phyloP scores from a whole-genome alignment of 2,888 invertebrate species.

The Cephus nigrinus region DNA sequence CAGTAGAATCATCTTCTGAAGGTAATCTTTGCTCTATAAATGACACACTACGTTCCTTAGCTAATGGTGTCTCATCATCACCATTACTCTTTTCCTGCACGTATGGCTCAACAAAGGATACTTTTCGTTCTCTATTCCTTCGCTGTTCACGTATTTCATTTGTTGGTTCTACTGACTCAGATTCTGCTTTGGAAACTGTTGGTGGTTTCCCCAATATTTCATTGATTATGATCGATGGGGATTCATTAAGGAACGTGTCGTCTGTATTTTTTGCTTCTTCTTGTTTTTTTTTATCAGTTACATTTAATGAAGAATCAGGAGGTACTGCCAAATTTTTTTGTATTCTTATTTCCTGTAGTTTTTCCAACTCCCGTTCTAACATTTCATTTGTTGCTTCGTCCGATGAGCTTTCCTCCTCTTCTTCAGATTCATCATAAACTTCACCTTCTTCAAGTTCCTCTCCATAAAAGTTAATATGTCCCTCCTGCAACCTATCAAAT shows the following conservation, averaged over 20 bases:
- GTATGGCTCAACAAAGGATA: slow-evolving; percentile 37
- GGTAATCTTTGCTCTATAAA: not conserved
- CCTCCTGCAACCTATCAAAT: slow-evolving; percentile 44
- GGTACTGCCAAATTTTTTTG: not conserved
- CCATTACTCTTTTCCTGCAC: not conserved
- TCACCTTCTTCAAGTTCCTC: slow-evolving; percentile 40
- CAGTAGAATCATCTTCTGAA: not conserved
- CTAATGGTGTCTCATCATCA: not conserved
- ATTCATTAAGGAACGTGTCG: not conserved
- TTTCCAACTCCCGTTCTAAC: slow-evolving; percentile 29
- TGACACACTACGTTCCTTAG: not conserved
- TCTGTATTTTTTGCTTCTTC: slow-evolving; percentile 7
- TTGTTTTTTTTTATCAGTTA: slow-evolving; percentile 15
- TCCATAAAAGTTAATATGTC: slow-evolving; percentile 38
- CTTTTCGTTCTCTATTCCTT: slow-evolving; percentile 22
- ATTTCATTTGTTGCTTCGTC: slow-evolving; percentile 33
- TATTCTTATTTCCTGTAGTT: not conserved
- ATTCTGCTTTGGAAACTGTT: not conserved
- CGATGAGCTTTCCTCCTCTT: slow-evolving; percentile 31
- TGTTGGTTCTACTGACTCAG: slow-evolving; percentile 1
- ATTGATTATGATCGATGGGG: not conserved
- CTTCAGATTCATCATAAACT: slow-evolving; percentile 41
- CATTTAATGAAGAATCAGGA: slow-evolving; percentile 12
- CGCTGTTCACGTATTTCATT: slow-evolving; percentile 8
- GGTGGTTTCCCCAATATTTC: not conserved